A percentile compares a stretch with the other conserved stretches of the same genome.
Evolutionary conservation across 2,113 vertebrate genomes (phyloP).

Genomic region (Pardalotus punctatus): DNA sequence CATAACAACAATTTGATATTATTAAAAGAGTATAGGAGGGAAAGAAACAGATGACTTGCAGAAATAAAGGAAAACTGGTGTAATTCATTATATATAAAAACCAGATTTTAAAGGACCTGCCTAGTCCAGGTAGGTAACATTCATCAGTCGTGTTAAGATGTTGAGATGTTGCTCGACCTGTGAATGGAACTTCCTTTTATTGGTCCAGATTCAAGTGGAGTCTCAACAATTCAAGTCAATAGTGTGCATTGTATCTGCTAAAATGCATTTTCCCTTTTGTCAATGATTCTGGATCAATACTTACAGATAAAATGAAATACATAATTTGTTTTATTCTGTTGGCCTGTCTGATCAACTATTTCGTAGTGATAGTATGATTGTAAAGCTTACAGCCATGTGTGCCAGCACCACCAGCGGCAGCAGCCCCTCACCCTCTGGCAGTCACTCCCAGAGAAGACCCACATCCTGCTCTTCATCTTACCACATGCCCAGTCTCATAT

Average conservation of each 20-base stretch:
- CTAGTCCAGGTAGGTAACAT: neutral
- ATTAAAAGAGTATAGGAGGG: neutral
- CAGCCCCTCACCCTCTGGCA: neutral
- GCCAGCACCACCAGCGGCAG: rapidly evolving
- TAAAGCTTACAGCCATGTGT: rapidly evolving
- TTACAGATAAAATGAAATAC: neutral
- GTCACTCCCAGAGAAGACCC: neutral
- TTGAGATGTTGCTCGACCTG: neutral
- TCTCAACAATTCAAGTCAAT: neutral
- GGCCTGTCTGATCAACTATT: neutral
- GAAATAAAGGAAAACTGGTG: neutral
- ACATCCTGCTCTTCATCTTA: neutral
- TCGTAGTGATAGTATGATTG: neutral
- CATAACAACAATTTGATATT: neutral
- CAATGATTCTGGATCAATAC: neutral
- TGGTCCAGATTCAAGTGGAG: neutral
- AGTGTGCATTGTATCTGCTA: neutral
- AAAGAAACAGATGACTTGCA: neutral
- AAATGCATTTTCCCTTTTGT: neutral
- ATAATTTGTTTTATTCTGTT: neutral
- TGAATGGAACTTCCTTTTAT: neutral
- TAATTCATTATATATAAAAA: neutral
- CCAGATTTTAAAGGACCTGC: neutral
- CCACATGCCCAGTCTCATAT: neutral
- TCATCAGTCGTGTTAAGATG: neutral